These are phyloP conservation scores for Drosophila prostipennis DNA, from an alignment of 2,888 invertebrate genomes.

Conservation along the genomic window DNA sequence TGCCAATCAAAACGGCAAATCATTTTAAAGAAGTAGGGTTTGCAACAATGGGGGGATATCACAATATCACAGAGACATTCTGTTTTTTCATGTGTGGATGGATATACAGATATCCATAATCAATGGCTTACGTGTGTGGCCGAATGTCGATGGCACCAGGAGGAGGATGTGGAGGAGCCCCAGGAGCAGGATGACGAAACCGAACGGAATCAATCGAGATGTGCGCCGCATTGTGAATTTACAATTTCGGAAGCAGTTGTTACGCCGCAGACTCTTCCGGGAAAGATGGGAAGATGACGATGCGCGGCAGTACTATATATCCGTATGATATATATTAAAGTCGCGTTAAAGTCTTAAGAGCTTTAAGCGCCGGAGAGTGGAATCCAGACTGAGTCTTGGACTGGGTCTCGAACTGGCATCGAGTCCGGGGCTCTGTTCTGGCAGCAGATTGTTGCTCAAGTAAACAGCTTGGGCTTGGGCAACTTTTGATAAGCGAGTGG, in stretches of 20 bases:
- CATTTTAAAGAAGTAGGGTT: neutral
- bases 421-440: slow-evolving; percentile 21
- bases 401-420: slow-evolving; percentile 27
- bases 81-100: slow-evolving; percentile 18
- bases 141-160: slow-evolving; percentile 50
- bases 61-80: slow-evolving; percentile 2
- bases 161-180: neutral
- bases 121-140: slow-evolving; percentile 70
- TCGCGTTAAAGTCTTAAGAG: slow-evolving; percentile 71
- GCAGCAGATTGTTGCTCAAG: slow-evolving; percentile 75
- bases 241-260: slow-evolving; percentile 50
- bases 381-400: slow-evolving; percentile 31
- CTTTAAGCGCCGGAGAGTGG: slow-evolving; percentile 47
- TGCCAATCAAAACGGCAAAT: neutral
- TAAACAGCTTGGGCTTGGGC: slow-evolving; percentile 71
- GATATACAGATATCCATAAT: slow-evolving; percentile 41
- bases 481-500: slow-evolving; percentile 72
- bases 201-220: slow-evolving; percentile 70
- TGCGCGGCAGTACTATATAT: slow-evolving; percentile 20
- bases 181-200: slow-evolving; percentile 55
- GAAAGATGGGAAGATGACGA: slow-evolving; percentile 10
- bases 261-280: slow-evolving; percentile 23
- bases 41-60: neutral
- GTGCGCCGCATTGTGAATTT: slow-evolving; percentile 69
- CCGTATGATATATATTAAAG: slow-evolving; percentile 62